phyloP scores from a whole-genome alignment of 2,888 invertebrate genomes.

The Ptilodon capucinus region DNA sequence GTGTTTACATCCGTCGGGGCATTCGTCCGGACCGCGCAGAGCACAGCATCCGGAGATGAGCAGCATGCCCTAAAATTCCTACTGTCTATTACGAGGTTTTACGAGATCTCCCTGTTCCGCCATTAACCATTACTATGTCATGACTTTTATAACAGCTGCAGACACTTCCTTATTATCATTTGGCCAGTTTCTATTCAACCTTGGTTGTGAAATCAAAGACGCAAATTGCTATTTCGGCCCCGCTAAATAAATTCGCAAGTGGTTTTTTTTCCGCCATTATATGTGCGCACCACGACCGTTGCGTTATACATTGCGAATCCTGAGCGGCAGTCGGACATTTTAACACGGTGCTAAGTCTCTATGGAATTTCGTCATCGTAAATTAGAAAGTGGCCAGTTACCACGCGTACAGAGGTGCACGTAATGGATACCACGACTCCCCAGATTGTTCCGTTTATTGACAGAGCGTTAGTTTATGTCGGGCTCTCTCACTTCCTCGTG shows the following conservation, averaged over 20 bases:
- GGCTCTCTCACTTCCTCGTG: conserved; percentile 56
- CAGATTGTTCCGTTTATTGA: conserved; percentile 64
- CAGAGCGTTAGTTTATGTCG: conserved; percentile 55
- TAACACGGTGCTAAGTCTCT: conserved; percentile 11
- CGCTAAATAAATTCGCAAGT: conserved; percentile 8
- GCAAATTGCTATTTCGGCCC: conserved; percentile 17
- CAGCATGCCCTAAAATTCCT: conserved; percentile 30
- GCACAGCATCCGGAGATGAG: conserved; percentile 44
- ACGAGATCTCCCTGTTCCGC: conserved; percentile 1
- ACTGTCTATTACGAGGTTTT: background rate
- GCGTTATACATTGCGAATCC: background rate
- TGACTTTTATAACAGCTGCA: conserved; percentile 8
- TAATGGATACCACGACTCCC: conserved; percentile 68
- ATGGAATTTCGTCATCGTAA: conserved; percentile 40
- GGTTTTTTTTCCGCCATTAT: conserved; percentile 2
- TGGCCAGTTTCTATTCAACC: conserved; percentile 18
- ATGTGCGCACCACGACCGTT: background rate
- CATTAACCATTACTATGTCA: background rate
- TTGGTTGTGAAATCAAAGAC: conserved; percentile 23
- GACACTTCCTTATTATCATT: conserved; percentile 27
- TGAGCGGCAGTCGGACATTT: background rate
- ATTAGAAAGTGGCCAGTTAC: conserved; percentile 67
- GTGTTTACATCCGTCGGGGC: conserved; percentile 70
- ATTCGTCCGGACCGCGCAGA: conserved; percentile 38
- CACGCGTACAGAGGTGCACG: conserved; percentile 51